Evolutionary conservation across 2,888 invertebrate genomes (phyloP).

Genomic region (Myopa tessellatipennis): DNA sequence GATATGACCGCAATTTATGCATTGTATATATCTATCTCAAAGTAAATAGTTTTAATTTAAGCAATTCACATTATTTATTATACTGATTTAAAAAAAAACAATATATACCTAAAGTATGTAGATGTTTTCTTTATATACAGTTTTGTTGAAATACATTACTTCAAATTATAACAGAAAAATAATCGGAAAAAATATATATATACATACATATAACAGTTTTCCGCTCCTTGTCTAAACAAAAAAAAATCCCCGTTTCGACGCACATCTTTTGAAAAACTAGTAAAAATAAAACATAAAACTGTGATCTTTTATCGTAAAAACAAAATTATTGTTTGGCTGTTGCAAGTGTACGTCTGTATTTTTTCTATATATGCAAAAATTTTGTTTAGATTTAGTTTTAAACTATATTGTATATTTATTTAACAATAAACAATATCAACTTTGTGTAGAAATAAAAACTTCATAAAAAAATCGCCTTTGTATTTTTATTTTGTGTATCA

Average conservation of each 20-base stretch:
- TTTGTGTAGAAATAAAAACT: slow-evolving; percentile 46
- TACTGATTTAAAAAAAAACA: slow-evolving; percentile 43
- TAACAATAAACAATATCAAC: slow-evolving; percentile 12
- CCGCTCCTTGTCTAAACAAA: slow-evolving; percentile 30
- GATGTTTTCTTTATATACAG: too few species aligned
- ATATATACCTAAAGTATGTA: slow-evolving; percentile 42
- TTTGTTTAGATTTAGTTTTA: slow-evolving; percentile 22
- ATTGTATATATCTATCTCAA: slow-evolving; percentile 13
- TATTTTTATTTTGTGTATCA: slow-evolving; percentile 36
- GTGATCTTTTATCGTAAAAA: slow-evolving; percentile 62
- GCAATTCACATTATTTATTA: slow-evolving; percentile 42
- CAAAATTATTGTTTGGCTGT: slow-evolving; percentile 61
- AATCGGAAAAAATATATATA: background rate
- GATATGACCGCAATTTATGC: slow-evolving; percentile 1
- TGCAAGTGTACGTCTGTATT: slow-evolving; percentile 45
- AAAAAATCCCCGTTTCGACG: slow-evolving; percentile 4
- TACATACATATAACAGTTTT: slow-evolving; percentile 1
- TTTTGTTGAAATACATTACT: too few species aligned
- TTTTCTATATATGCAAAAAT: slow-evolving; percentile 11
- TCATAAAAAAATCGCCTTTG: slow-evolving; percentile 39
- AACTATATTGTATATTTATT: slow-evolving; percentile 18
- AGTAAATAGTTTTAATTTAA: slow-evolving; percentile 24
- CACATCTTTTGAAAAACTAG: slow-evolving; percentile 53
- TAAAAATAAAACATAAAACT: slow-evolving; percentile 61
- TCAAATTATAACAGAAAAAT: slow-evolving; percentile 37